These are phyloP conservation scores for Halcyon leucocephala DNA, from an alignment of 2,797 vertebrate genomes.

Conservation along the genomic window DNA sequence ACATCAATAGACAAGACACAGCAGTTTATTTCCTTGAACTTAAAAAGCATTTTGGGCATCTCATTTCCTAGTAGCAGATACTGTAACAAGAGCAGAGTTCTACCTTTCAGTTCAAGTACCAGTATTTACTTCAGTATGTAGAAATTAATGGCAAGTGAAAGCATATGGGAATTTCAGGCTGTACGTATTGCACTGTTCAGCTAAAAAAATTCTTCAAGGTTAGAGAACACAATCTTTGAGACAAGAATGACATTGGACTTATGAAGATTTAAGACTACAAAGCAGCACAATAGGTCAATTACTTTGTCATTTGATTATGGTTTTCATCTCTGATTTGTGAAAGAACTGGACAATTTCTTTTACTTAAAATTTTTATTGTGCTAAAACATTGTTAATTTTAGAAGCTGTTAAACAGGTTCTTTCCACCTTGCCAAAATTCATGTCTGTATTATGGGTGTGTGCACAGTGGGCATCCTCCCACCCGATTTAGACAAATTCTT, in stretches of 20 bases:
- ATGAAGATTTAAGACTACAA: background rate
- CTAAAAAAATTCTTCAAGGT: background rate
- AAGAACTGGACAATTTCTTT: background rate
- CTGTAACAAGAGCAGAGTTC: background rate
- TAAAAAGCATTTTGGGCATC: background rate
- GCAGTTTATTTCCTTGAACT: background rate
- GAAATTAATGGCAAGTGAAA: background rate
- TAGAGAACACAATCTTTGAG: fast-evolving
- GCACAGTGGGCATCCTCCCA: background rate
- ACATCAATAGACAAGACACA: background rate
- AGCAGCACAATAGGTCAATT: background rate
- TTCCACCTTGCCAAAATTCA: background rate
- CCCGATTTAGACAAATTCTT: background rate
- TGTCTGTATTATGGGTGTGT: fast-evolving
- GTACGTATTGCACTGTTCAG: fast-evolving
- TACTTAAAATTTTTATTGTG: slow-evolving; percentile 13
- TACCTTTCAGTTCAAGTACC: background rate
- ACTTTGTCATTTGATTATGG: fast-evolving
- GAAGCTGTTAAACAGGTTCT: background rate
- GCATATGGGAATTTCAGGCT: background rate
- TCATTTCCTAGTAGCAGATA: background rate
- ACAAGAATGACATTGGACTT: background rate
- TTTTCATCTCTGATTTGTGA: background rate
- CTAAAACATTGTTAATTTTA: fast-evolving
- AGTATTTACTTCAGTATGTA: background rate